A percentile compares a stretch with the other conserved stretches of the same genome.
Conservation (phyloP, 2,888 invertebrate genomes). For the Peribatodes rhomboidaria region DNA sequence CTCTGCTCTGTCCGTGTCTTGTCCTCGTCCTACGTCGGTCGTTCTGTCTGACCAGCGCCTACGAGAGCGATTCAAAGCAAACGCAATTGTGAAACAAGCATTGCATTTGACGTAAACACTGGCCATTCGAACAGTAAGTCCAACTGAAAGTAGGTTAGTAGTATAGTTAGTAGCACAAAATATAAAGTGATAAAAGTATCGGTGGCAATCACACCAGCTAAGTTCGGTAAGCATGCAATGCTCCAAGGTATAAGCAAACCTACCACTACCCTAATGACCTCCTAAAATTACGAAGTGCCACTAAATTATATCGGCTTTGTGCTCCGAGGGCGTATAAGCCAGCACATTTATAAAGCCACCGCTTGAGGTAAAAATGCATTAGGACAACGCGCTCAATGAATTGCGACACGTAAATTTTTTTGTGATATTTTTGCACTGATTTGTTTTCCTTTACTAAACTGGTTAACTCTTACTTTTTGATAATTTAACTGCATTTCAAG, state of each 20-base stretch:
- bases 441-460: no score
- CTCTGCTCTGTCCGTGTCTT: no score
- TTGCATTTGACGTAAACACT: no score
- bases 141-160: neutral
- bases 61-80: no score
- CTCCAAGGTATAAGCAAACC: conserved; percentile 20
- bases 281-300: conserved; percentile 40
- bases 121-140: no score
- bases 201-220: conserved; percentile 10
- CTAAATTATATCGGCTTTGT: conserved; percentile 48
- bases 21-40: no score
- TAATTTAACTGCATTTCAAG: no score
- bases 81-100: no score
- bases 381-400: neutral
- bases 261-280: conserved; percentile 38
- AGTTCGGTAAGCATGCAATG: conserved; percentile 13
- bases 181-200: conserved; percentile 10
- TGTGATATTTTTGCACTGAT: no score
- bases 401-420: neutral
- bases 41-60: no score
- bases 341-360: conserved; percentile 44
- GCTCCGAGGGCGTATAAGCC: conserved; percentile 44
- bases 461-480: no score
- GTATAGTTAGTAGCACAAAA: neutral
- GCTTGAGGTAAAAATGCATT: conserved; percentile 11